Evolutionary conservation across 2,888 invertebrate genomes (phyloP), one percentile per base, ranked within the genome.

Genomic region (Synanthedon formicaeformis): DNA sequence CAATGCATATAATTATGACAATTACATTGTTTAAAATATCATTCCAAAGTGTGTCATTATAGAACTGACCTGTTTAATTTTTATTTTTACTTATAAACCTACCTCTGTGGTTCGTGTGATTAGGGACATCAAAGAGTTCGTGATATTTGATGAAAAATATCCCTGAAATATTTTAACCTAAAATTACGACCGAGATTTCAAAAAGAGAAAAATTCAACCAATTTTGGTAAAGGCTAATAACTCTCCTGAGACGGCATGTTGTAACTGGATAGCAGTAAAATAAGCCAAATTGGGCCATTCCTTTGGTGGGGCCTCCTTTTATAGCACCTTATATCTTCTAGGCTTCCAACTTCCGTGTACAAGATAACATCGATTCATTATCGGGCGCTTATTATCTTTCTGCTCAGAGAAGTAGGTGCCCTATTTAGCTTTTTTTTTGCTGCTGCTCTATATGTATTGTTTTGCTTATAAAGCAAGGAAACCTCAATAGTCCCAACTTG

Each of bases 231-330:
- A 67, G 66, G 65, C 76, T 79, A 79, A 82, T 82, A 81, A 81
- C 71, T 81, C 69, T 69, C 63, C 59, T 60, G 64, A 69, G 68
- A 62, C 68, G 70, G 67, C 75, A 76, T 78, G 75, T 70, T 56
- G 61, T 63, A 70, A 65, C 67, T 70, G 73, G 78, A 77, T 78
- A 73, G 77, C 77, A 75, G 78, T 82, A 75, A 80, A 81, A 78
- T 78, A 75, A 74, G 73, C 77, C 74, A 80, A 83, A 82, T 82
- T 82, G 79, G 74, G 67, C 73, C 74, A 75, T 80, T 73, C 65
- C 71, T 73, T 72, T 67, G 64, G 60, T 63, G 63, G 58, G 65
- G 69, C 66, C 69, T 65, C 64, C 62, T 70, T 79, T 81, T 77
- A 78, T 77, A 63, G 73, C 62, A 63, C 62, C 62, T 69, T 77